These are phyloP conservation scores for Pseudochaenichthys georgianus DNA, from an alignment of 2,797 vertebrate genomes.

Conservation along the genomic window DNA sequence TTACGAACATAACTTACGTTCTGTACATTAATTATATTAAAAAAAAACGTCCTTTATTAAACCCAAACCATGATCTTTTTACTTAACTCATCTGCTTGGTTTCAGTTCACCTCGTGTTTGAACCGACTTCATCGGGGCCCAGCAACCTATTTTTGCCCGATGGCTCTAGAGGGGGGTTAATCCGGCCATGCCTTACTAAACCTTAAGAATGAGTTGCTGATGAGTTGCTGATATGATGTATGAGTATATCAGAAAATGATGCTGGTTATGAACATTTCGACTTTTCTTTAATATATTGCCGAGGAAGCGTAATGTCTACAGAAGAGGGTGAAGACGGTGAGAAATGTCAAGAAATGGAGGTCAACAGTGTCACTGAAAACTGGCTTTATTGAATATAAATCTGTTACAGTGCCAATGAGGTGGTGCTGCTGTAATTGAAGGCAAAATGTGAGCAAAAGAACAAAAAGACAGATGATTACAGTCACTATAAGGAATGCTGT, in stretches of 20 bases:
- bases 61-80: too few relatives aligned
- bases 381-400: constrained; percentile 82
- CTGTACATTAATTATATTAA: too few relatives aligned
- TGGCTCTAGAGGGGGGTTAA: background rate
- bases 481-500: constrained; percentile 34
- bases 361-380: constrained; percentile 49
- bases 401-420: constrained; percentile 68
- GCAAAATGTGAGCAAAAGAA: constrained; percentile 41
- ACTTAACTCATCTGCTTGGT: too few relatives aligned
- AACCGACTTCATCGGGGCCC: background rate
- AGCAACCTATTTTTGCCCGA: background rate
- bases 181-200: background rate
- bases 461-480: constrained; percentile 34
- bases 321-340: background rate
- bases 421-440: constrained; percentile 45
- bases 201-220: background rate
- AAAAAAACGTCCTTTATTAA: too few relatives aligned
- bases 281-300: too few relatives aligned
- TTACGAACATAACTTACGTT: too few relatives aligned
- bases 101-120: too few relatives aligned
- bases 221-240: too few relatives aligned
- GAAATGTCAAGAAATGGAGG: constrained; percentile 2
- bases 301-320: too few relatives aligned
- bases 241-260: background rate
- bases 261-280: background rate